Percentiles rank a stretch among this genome's conserved stretches.
Conservation (phyloP, 2,888 invertebrate genomes). For the Odontothrips loti region DNA sequence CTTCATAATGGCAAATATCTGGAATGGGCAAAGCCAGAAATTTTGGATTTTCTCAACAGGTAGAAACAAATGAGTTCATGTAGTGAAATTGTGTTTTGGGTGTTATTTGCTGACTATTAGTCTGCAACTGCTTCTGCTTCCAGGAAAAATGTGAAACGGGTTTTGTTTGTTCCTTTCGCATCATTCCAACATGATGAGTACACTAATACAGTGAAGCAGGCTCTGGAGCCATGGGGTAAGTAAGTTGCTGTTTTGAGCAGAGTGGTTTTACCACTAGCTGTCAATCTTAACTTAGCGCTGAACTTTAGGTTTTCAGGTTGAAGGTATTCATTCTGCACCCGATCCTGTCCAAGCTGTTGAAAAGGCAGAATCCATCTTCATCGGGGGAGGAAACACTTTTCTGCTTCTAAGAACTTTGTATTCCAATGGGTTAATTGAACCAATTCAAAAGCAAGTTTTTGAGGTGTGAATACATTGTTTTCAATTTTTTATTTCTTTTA, state of each 20-base stretch:
- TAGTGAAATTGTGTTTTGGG: too few species aligned
- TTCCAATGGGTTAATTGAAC: constrained; percentile 59
- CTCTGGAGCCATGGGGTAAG: constrained; percentile 61
- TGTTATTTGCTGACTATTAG: constrained; percentile 27
- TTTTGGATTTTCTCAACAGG: constrained; percentile 58
- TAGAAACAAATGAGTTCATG: constrained; percentile 45
- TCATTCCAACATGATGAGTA: constrained; percentile 62
- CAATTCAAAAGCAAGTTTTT: constrained; percentile 60
- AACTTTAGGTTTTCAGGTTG: constrained; percentile 53
- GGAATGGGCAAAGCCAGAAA: constrained; percentile 63
- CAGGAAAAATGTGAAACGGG: constrained; percentile 60
- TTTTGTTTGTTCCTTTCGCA: constrained; percentile 75
- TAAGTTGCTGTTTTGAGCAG: constrained; percentile 25
- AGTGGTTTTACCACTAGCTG: background rate
- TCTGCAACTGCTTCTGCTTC: constrained; percentile 41
- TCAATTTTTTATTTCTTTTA: background rate
- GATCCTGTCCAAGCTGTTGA: constrained; percentile 57
- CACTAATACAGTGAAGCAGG: constrained; percentile 55
- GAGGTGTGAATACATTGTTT: constrained; percentile 40
- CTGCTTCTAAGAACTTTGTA: constrained; percentile 65
- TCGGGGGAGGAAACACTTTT: constrained; percentile 81
- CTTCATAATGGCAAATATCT: constrained; percentile 62
- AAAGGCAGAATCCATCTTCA: constrained; percentile 64
- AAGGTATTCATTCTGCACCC: constrained; percentile 59
- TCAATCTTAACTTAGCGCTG: background rate